Evolutionary conservation across 2,888 invertebrate species (phyloP).

Genomic region (Rhamphomyia laevipes): DNA sequence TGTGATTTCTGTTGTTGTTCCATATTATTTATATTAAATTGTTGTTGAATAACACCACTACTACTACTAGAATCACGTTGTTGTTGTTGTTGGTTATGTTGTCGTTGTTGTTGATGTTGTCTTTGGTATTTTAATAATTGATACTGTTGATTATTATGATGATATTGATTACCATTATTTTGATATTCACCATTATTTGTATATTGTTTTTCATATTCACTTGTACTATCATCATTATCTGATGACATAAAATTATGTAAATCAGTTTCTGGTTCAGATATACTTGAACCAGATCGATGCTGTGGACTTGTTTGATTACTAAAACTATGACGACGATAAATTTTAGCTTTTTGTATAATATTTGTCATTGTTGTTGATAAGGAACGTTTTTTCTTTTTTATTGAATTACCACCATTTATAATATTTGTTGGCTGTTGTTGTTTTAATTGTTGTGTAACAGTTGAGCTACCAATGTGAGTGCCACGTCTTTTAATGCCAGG

Average conservation of each 20-base stretch:
- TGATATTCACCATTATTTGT: slow-evolving; percentile 40
- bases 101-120: slow-evolving; percentile 33
- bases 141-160: slow-evolving; percentile 6
- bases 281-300: slow-evolving; percentile 46
- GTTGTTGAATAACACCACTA: neutral
- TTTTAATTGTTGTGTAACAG: slow-evolving; percentile 19
- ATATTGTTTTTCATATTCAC: slow-evolving; percentile 32
- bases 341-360: slow-evolving; percentile 71
- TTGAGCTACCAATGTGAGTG: slow-evolving; percentile 13
- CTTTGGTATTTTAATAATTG: neutral
- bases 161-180: slow-evolving; percentile 40
- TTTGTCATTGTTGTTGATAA: slow-evolving; percentile 76
- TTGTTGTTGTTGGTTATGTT: slow-evolving; percentile 39
- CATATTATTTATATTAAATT: neutral
- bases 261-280: slow-evolving; percentile 61
- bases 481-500: slow-evolving; percentile 24
- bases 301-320: slow-evolving; percentile 12
- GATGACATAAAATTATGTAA: slow-evolving; percentile 37
- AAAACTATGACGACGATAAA: slow-evolving; percentile 37
- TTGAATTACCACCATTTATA: slow-evolving; percentile 29
- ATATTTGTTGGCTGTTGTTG: slow-evolving; percentile 9
- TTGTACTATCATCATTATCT: slow-evolving; percentile 27
- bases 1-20: slow-evolving; percentile 8
- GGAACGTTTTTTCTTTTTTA: slow-evolving; percentile 71
- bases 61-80: neutral